These are phyloP conservation scores for Drosophila anomalata DNA, from an alignment of 2,888 invertebrate species.

Conservation along the genomic window DNA sequence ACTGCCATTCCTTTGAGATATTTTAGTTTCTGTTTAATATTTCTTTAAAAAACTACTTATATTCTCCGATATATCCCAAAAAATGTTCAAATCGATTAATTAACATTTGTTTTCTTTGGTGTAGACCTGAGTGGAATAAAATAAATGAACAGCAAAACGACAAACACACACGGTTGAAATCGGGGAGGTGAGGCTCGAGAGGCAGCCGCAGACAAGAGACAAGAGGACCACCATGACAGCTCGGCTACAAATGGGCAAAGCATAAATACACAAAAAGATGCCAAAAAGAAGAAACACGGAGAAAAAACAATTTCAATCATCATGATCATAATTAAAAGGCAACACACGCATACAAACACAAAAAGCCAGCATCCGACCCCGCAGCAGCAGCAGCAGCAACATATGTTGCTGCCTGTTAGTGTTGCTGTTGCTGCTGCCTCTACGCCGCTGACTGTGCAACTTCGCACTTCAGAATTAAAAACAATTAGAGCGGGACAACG, in stretches of 20 bases:
- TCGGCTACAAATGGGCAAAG: conserved; percentile 75
- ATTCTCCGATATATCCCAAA: not conserved
- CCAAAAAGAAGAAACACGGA: conserved; percentile 56
- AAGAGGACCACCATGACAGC: conserved; percentile 76
- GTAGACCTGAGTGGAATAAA: conserved; percentile 54
- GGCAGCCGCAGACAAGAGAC: conserved; percentile 66
- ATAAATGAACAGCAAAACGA: conserved; percentile 76
- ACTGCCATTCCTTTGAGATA: not conserved
- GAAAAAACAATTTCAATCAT: conserved; percentile 77
- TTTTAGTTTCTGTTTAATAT: not conserved
- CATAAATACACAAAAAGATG: conserved; percentile 70
- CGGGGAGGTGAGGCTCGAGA: conserved; percentile 29
- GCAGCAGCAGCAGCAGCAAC: conserved; percentile 30
- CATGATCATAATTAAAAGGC: conserved; percentile 78
- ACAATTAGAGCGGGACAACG: conserved; percentile 65
- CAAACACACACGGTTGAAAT: conserved; percentile 51
- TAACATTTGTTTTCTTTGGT: conserved; percentile 16
- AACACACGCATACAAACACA: conserved; percentile 41
- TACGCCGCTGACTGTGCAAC: conserved; percentile 74
- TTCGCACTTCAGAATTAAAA: conserved; percentile 79
- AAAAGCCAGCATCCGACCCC: conserved; percentile 5
- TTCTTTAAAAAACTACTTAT: not conserved
- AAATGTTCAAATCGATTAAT: conserved; percentile 4
- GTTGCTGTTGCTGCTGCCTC: conserved; percentile 31
- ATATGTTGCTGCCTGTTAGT: conserved; percentile 37